Evolutionary conservation across 2,797 vertebrate genomes (phyloP), one percentile per base, ranked within the genome.

Genomic region (Enoplosus armatus): DNA sequence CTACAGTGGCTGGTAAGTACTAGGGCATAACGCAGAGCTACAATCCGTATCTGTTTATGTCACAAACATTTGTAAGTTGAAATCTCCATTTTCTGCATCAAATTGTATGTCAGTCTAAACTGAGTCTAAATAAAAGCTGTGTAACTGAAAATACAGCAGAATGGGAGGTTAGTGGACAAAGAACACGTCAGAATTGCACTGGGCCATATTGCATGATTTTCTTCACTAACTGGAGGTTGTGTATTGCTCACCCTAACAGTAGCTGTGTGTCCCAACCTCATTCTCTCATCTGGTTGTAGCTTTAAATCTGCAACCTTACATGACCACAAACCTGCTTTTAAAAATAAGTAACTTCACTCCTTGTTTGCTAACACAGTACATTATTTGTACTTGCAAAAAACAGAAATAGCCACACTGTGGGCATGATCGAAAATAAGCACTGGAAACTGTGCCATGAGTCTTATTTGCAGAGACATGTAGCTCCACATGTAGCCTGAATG

Each of bases 381-480:
- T 59, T 41, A 70, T 70, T 74, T 27, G n/a, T 50, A 74, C n/a
- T 53, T 24, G n/a, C 39, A 78, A 37, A 33, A 22, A 43, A 33
- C 45, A 29, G 20, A 76, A 67, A 80, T 53, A 83, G 39, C 26
- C 27, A 29, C 41, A 63, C 22, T 35, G 67, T 37, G 22, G 51
- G 31, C 68, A 37, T 50, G 53, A 45, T 67, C 31, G 61, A 67
- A 70, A 85, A 67, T 75, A 77, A 72, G 39, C 16, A 37, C 39
- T 20, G 51, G 68, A 45, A 61, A 74, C 9, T 33, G 24, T n/a
- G 14, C 7, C 7, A 12, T 62, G 74, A 71, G 50, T 75, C 31
- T 69, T 29, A 85, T 80, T 50, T 59, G 54, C 29, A 27, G 43
- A 66, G 71, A 74, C 68, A 43, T 20, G 56, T 11, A 37, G 65